Evolutionary conservation across 2,888 invertebrate species (phyloP), one percentile per base, ranked within the genome.

Genomic region (Pseudococcus jackbeardsleyi): DNA sequence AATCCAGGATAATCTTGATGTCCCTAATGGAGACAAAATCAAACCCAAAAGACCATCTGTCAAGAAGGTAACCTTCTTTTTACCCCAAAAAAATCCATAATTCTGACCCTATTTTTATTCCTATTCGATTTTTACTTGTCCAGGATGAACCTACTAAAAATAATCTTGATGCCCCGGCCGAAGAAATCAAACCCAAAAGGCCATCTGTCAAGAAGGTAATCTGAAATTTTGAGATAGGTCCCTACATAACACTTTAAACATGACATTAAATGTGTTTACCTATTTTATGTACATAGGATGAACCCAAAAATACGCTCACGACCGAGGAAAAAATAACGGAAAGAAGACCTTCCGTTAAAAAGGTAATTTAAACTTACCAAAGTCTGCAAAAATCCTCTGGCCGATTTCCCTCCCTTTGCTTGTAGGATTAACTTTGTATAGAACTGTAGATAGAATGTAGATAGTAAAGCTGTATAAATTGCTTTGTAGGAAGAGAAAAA

Each of bases 401-500:
- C 54, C 39, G 12, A 54, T 8, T 19, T 59, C n/a, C n/a, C 26
- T 22, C 64, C 59, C 22, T 8, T 7, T 59, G 85, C 59, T 85
- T 85, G 85, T 59, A 39, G 85, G 59, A 85, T 54, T 68, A 86
- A 72, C 17, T 86, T 79, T 77, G 0, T 7, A n/a, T 77, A 77
- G 79, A 19, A 59, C 6, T 68, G 46, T 77, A 72, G 72, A 59
- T 85, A 54, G 39, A 22, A 86, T 68, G 48, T 64, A 77, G 72
- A 46, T 48, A 33, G 26, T 68, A 48, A 50, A 84, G 46, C 50
- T 84, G 48, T 50, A 26, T 50, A 50, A 8, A 84, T 84, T 87
- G 54, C 64, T 39, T 87, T 82, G 59, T 88, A 88, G 88, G 88
- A 88, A 33, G 88, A 88, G 46, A 39, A 54, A 39, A 82, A 59